phyloP scores from a whole-genome alignment of 2,888 invertebrate genomes.

The Tetragnatha montana region DNA sequence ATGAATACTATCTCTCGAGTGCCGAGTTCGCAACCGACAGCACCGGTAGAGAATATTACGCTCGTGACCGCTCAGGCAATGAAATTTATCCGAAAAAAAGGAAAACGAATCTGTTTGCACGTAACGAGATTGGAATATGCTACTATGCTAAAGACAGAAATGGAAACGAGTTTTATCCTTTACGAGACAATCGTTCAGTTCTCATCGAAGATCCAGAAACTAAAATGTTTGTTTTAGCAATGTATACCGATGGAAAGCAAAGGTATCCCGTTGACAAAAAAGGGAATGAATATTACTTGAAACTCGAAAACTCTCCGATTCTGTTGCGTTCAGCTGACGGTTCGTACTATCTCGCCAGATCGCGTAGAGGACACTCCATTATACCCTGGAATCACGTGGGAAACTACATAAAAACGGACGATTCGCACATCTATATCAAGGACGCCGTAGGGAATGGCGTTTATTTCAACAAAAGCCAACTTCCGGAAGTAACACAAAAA shows the following conservation, averaged over 20 bases:
- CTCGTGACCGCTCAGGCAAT: neutral
- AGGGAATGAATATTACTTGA: slow-evolving; percentile 27
- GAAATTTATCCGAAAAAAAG: neutral
- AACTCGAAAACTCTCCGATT: neutral
- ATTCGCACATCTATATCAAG: no score
- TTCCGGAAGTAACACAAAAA: neutral
- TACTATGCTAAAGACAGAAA: slow-evolving; percentile 4
- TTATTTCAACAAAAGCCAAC: neutral
- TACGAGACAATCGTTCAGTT: neutral
- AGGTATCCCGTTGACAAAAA: neutral
- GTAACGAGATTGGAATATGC: neutral
- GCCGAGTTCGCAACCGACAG: neutral
- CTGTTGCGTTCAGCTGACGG: neutral
- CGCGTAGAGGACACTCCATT: neutral
- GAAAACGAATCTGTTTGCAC: neutral
- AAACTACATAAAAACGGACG: no score
- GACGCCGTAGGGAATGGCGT: neutral
- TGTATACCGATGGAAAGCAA: neutral
- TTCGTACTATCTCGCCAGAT: neutral
- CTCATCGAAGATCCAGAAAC: neutral
- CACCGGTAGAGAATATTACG: neutral
- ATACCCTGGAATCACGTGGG: no score
- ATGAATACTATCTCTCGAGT: neutral
- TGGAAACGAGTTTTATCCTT: slow-evolving; percentile 11
- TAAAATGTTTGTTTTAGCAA: neutral